Base-by-base conservation (phyloP, 2,113 vertebrate genomes). In the Brachyhypopomus gauderio region DNA sequence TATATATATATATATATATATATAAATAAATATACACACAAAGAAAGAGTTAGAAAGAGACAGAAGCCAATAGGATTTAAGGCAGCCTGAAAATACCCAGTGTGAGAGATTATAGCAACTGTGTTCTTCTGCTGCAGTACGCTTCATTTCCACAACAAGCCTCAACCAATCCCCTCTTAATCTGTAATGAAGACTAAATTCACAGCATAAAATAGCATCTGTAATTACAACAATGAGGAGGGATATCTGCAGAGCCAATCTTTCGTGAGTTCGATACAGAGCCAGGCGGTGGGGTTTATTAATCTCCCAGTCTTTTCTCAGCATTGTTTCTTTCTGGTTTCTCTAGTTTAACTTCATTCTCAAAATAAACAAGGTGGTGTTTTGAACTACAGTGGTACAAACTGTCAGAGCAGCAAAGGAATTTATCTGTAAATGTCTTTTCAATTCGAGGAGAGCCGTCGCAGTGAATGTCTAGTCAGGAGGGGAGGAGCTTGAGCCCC, bases 361-460 rank as follows among this genome's bases (percentile, higher is more conserved):
- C 86, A 90, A 92, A 93, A 93, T 92, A 92, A 92, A 92, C 91
- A 93, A 88, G 87, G 87, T 83, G 84, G 87, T 87, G 89, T 88
- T 88, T 91, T 90, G 91, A 93, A 89, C 89, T 89, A 83, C 89
- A 88, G 89, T 89, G 83, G 86, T 85, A 82, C 91, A 91, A 91
- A 92, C 93, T 92, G 90, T 87, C 85, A 79, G 87, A 88, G 90
- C 89, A 88, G 90, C 85, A 75, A 86, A 91, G 83, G 87, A 90
- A 90, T 92, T 93, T 92, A 92, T 93, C 91, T 92, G 89, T 89
- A 92, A 90, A 92, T 92, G 91, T 92, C 90, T 92, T 93, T 93
- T 92, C 90, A 92, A 93, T 92, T 92, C 90, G 89, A 92, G 90
- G 89, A 92, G 84, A 87, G 89, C 89, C 90, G 89, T 89, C 86